Evolutionary conservation across 2,113 vertebrate genomes (phyloP), one percentile per base, ranked within the genome.

Genomic region (Shinisaurus crocodilurus): DNA sequence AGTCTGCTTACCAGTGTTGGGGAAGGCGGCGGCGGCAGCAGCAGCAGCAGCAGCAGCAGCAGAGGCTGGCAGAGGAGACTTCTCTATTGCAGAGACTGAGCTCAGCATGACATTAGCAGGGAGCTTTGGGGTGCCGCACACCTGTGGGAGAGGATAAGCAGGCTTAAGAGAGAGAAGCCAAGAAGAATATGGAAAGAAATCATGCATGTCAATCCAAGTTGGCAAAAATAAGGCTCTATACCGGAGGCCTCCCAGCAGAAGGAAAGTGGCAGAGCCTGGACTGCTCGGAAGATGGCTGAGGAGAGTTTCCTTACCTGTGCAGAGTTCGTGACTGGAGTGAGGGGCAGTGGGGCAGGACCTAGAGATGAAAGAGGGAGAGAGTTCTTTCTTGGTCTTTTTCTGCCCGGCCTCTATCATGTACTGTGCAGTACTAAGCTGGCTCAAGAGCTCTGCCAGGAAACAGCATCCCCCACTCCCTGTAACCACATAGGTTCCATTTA

Each of bases 231-330:
- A 88, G 45, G n/a, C 76, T 40, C 82, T 25, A 5, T 40, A 54
- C 13, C 27, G 37, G 40, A 89, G 67, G 65, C 48, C 75, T 57
- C 48, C 37, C 57, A 76, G 25, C 82, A 85, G 86, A 77, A 70
- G 32, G 85, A 77, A 69, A 45, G 63, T 43, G 65, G 50, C 37
- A 69, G 75, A 85, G 37, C n/a, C 34, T 32, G 5, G 29, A 18
- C 32, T 70, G 18, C 48, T 60, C 37, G 45, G 65, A 80, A 84
- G 32, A 84, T 89, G 54, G 32, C 40, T 70, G 50, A 77, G 12
- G 70, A 89, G 32, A 79, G 25, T 10, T 37, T 40, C 60, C 83
- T 89, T 70, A 91, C 91, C 87, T 91, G 87, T 25, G 29, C 25
- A 65, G 91, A 82, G 29, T 86, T 86, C 13, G 6, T 86, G 69